Base-by-base conservation (phyloP, 2,797 vertebrate genomes). In the Podarcis lilfordi region DNA sequence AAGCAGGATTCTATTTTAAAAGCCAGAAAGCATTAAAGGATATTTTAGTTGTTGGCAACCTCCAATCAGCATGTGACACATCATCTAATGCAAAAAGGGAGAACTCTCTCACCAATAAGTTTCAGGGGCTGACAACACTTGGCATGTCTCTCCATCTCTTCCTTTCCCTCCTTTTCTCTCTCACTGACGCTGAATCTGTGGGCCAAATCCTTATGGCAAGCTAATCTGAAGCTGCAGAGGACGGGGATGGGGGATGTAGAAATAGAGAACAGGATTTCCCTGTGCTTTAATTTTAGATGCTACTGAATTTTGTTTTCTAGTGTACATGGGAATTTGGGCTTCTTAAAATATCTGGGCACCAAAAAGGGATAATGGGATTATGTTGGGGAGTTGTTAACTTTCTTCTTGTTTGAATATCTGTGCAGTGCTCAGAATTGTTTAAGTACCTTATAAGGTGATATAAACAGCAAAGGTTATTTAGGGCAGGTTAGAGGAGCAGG, bases 11-110 rank as follows among this genome's bases (percentile, higher is more conserved):
- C 94, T 91, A 91, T 89, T 91, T 93, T 95, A 90, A 95, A 95
- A 96, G 94, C 94, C 94, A 96, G 94, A 96, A 94, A 95, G 90
- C 92, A 95, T 96, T 95, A 96, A 95, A 95, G 96, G 95, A 94
- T 96, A 96, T 96, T 97, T 95, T 90, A 95, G 90, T 87, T 95
- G 84, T 87, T 96, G 95, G 96, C 92, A 96, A 94, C 68, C 85
- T 82, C 93, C 93, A 94, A 93, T 91, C 92, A 91, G 94, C 72
- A 89, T 91, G 95, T 94, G 93, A 93, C 95, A 92, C 93, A 94
- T 94, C 91, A 91, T 92, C 94, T 95, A 94, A 92, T 79, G 88
- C 85, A 89, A 91, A 89, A 75, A 25, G 43, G 89, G 90, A 93
- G 91, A 95, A 95, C 93, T 89, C 68, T 91, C 89, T 88, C 80